Base-by-base conservation (phyloP, 2,113 vertebrate genomes). In the Centropristis striata region DNA sequence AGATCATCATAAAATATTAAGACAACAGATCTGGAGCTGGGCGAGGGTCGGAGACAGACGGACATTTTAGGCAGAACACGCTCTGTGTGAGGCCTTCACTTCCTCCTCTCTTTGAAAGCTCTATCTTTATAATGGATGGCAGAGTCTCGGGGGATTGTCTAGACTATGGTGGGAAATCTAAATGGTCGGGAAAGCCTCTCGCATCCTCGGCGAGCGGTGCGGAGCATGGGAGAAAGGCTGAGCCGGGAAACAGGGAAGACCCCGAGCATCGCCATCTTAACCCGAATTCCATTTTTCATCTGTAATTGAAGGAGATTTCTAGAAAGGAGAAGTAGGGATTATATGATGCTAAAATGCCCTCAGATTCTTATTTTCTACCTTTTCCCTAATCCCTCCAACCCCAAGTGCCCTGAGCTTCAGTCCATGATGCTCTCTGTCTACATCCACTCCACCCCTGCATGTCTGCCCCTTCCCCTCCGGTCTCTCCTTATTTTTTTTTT, bases 131-230 rank as follows among this genome's bases (percentile, higher is more conserved):
- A 91, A 91, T 91, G 89, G 90, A 91, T 63, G 87, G 69, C 74
- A 1, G 74, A 18, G 80, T 88, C 91, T 87, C 92, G 1, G 11
- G 92, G 89, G 90, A 86, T 54, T 74, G 86, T 93, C 91, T 90
- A 90, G 90, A 91, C 91, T 46, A 55, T 20, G 75, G 79, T 78
- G 82, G 86, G 80, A 78, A 77, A 68, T 86, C 81, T 85, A 90
- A 93, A 87, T 85, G 86, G 78, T 80, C 32, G 46, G 84, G 86
- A 78, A 78, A 88, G 80, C 77, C 68, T 51, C 82, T 80, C 11
- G 67, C 37, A 54, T 77, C 54, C 69, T 63, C 1, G 61, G 73
- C 63, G 72, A 80, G 80, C 61, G 42, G 70, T 10, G 61, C 27
- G 51, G 41, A 71, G 64, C 18, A 32, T 9, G 70, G 79, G 67